Percentiles rank a stretch among this genome's conserved stretches.
Conservation (phyloP, 2,113 vertebrate species). For the Suricata suricatta region DNA sequence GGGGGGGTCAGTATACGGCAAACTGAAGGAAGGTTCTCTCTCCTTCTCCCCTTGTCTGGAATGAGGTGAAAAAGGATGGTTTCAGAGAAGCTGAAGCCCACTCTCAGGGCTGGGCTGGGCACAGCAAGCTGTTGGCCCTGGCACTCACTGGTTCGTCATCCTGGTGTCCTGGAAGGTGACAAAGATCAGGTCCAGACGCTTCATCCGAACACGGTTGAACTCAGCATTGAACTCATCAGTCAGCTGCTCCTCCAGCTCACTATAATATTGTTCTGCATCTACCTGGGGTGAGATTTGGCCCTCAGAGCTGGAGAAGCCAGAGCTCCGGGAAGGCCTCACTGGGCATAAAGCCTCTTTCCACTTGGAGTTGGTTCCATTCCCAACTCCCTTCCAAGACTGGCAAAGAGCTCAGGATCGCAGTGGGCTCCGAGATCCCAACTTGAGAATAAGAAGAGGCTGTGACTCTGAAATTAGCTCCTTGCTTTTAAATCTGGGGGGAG, state of each 20-base stretch:
- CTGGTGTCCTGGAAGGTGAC: constrained; percentile 95
- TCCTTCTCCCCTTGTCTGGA: not conserved
- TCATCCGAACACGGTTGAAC: constrained; percentile 92
- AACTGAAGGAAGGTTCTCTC: not conserved
- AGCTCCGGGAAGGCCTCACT: not conserved
- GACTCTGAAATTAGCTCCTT: not conserved
- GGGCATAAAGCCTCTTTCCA: not conserved
- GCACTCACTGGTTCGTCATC: constrained; percentile 94
- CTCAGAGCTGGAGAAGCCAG: not conserved
- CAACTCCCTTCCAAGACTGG: not conserved
- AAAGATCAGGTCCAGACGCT: constrained; percentile 94
- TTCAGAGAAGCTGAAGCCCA: not conserved
- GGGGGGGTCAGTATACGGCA: not conserved
- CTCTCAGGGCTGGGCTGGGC: not conserved
- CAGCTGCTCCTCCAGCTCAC: constrained; percentile 96
- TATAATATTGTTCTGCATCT: constrained; percentile 97
- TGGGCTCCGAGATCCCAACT: not conserved
- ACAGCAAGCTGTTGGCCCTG: not conserved
- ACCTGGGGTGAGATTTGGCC: constrained; percentile 85
- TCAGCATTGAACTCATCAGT: constrained; percentile 98
- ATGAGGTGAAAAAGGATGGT: not conserved
- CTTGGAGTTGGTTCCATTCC: not conserved
- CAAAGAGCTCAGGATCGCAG: not conserved
- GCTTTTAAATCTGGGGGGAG: not conserved
- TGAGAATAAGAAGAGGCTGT: not conserved